Conservation (phyloP, 2,888 invertebrate species). For the Gastracanthus pulcherrimus region DNA sequence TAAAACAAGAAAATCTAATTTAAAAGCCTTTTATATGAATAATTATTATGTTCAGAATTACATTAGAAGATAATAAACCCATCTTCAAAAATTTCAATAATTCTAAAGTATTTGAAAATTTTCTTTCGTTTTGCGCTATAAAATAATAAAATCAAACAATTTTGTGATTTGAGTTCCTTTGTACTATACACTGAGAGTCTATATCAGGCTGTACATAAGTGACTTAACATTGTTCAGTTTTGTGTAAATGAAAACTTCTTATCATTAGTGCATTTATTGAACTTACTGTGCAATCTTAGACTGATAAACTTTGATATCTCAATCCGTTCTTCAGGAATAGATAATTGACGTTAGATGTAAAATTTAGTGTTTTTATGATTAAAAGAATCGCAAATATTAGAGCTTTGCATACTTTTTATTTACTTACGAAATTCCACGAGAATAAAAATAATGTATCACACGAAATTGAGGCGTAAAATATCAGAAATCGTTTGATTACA, state of each 20-base stretch:
- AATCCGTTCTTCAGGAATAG: constrained; percentile 29
- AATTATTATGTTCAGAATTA: too few relatives aligned
- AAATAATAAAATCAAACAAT: too few relatives aligned
- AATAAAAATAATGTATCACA: neutral
- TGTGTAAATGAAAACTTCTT: constrained; percentile 42
- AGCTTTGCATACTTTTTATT: neutral
- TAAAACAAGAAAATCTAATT: too few relatives aligned
- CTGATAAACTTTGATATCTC: constrained; percentile 39
- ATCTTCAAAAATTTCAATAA: too few relatives aligned
- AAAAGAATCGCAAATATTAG: neutral
- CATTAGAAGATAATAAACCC: too few relatives aligned
- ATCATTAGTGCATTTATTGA: constrained; percentile 47
- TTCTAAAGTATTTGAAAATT: too few relatives aligned
- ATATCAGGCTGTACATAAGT: constrained; percentile 6
- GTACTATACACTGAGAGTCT: neutral
- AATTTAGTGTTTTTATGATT: neutral
- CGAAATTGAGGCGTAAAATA: neutral
- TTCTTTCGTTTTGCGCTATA: too few relatives aligned
- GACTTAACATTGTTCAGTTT: constrained; percentile 15
- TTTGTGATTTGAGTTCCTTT: neutral
- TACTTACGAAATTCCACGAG: too few relatives aligned
- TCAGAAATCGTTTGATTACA: neutral
- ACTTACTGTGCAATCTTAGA: constrained; percentile 21
- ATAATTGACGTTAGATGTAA: constrained; percentile 4
- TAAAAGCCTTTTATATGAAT: too few relatives aligned